These are phyloP conservation scores for Trachythela sp. DNA, from an alignment of 64 coral and sea anemone species.

Conservation along the genomic window DNA sequence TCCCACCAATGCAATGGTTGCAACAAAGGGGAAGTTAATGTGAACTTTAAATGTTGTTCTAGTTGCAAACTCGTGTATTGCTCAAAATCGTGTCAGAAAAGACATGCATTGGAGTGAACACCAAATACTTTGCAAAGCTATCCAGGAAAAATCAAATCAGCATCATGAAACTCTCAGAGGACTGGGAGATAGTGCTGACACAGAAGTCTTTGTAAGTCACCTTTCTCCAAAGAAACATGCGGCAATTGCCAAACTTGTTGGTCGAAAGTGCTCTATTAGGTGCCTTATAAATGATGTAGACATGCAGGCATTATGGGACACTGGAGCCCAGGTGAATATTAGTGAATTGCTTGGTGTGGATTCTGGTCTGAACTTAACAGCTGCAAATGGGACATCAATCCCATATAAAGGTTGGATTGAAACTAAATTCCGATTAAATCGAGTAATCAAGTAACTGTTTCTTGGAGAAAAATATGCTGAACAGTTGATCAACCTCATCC, in stretches of 20 bases:
- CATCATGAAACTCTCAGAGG: too few relatives aligned
- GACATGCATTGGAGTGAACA: too few relatives aligned
- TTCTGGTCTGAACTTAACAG: neutral
- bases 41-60: conserved; percentile 20
- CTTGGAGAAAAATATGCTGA: neutral
- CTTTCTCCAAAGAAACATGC: neutral
- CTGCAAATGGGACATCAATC: neutral
- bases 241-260: too few relatives aligned
- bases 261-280: neutral
- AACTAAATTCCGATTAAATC: neutral
- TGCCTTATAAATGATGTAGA: too few relatives aligned
- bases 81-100: neutral
- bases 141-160: too few relatives aligned
- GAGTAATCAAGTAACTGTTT: neutral
- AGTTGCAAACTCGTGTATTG: conserved; percentile 27
- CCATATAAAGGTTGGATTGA: conserved; percentile 11
- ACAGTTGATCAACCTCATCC: neutral
- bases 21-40: too few relatives aligned
- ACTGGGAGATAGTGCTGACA: neutral
- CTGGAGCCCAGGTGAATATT: neutral
- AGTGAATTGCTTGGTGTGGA: neutral
- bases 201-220: neutral
- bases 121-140: too few relatives aligned
- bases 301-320: too few relatives aligned
- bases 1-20: too few relatives aligned